Conservation (phyloP, 2,888 invertebrate species). For the Flexamia atlantica region DNA sequence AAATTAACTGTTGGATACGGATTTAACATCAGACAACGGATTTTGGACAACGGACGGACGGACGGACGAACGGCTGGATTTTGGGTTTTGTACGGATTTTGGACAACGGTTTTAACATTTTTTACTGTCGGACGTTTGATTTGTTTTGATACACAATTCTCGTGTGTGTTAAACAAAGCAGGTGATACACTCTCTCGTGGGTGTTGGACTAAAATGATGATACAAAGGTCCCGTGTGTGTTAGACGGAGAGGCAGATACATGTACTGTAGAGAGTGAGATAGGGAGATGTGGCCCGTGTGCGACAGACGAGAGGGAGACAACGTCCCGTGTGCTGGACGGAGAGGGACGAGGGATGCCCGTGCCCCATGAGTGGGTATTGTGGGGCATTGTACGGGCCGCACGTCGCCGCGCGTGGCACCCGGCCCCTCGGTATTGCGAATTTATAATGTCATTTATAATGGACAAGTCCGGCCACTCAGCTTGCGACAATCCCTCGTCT, state of each 20-base stretch:
- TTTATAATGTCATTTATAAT: conserved; percentile 58
- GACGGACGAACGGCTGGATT: too few relatives aligned
- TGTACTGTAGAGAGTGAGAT: background rate
- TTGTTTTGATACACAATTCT: too few relatives aligned
- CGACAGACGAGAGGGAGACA: background rate
- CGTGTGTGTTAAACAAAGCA: too few relatives aligned
- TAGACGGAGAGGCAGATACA: background rate
- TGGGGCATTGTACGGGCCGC: background rate
- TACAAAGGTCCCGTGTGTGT: background rate
- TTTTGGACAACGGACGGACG: too few relatives aligned
- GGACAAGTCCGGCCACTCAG: conserved; percentile 44
- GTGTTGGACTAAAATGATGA: background rate
- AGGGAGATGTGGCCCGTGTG: background rate
- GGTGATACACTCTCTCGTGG: background rate
- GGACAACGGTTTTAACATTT: too few relatives aligned
- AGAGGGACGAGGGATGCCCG: background rate
- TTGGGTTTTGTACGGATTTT: too few relatives aligned
- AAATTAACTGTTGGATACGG: too few relatives aligned
- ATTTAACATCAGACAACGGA: too few relatives aligned
- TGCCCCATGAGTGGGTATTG: conserved; percentile 17
- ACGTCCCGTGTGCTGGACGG: background rate
- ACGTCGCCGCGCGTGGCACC: background rate
- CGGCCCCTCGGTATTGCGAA: conserved; percentile 28
- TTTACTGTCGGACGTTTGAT: too few relatives aligned
- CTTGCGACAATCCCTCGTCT: conserved; percentile 21